Percentiles rank a stretch among this genome's conserved stretches.
These are phyloP conservation scores for Saguinus imperator DNA, from an alignment of 2,113 vertebrate species.

Conservation along the genomic window DNA sequence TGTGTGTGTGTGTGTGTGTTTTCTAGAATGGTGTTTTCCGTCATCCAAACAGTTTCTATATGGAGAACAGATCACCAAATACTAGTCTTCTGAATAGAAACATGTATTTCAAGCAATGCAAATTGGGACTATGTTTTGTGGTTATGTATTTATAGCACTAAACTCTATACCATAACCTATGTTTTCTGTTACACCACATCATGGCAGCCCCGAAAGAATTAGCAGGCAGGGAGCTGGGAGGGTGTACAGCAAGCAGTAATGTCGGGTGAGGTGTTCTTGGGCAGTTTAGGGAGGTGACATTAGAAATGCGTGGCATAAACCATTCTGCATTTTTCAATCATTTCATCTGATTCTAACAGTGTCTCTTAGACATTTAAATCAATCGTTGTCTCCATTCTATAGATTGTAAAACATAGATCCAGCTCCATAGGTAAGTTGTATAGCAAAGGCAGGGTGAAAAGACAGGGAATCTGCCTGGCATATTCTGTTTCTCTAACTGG, in stretches of 20 bases:
- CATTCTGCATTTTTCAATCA: background rate
- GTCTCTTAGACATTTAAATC: background rate
- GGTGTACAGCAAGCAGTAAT: background rate
- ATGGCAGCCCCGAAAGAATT: background rate
- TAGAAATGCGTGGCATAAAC: background rate
- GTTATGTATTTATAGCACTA: background rate
- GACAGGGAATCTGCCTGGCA: background rate
- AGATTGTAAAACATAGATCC: background rate
- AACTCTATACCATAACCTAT: background rate
- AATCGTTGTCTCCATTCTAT: background rate
- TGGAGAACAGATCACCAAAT: background rate
- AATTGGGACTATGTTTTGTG: background rate
- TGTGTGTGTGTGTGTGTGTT: background rate
- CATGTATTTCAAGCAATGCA: background rate
- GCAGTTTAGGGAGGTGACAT: background rate
- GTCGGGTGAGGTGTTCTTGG: background rate
- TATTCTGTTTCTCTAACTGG: background rate
- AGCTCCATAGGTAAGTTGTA: background rate
- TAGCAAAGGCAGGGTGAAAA: background rate
- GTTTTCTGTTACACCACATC: background rate
- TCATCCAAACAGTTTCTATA: background rate
- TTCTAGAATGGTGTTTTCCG: background rate
- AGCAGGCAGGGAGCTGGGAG: background rate
- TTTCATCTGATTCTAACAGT: background rate
- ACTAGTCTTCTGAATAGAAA: background rate